phyloP scores from a whole-genome alignment of 2,797 vertebrate species.

The Hipposideros larvatus region DNA sequence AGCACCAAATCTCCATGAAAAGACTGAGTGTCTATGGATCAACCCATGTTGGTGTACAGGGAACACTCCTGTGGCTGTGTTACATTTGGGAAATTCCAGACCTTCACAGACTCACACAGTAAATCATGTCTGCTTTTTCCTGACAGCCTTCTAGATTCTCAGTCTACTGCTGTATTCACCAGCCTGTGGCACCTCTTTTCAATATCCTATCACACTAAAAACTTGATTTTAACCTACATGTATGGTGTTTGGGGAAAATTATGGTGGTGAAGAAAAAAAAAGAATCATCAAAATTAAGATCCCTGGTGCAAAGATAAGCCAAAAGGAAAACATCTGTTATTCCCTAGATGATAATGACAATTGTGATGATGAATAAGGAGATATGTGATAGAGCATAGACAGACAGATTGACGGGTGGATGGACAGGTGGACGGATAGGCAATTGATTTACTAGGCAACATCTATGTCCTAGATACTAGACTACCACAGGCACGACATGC shows the following conservation, averaged over 20 bases:
- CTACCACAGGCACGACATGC: fast-evolving
- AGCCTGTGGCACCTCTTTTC: background rate
- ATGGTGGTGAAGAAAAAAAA: background rate
- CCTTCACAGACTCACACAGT: no score
- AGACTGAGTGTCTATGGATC: no score
- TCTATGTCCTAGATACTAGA: no score
- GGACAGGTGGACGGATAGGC: background rate
- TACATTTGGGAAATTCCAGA: background rate
- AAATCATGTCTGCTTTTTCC: background rate
- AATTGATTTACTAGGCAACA: no score
- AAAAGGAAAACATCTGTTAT: background rate
- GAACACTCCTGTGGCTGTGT: fast-evolving
- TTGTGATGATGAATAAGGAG: background rate
- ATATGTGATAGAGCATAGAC: background rate
- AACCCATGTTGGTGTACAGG: fast-evolving
- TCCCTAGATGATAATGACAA: background rate
- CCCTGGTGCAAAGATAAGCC: background rate
- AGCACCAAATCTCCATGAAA: background rate
- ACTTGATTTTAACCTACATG: background rate
- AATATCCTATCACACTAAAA: background rate
- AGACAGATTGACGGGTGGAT: background rate
- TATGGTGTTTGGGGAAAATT: background rate
- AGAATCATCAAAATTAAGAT: background rate
- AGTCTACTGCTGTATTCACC: fast-evolving
- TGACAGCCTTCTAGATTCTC: background rate